Evolutionary conservation across 2,113 vertebrate genomes (phyloP), one percentile per base, ranked within the genome.

Genomic region (Lanius ludovicianus): DNA sequence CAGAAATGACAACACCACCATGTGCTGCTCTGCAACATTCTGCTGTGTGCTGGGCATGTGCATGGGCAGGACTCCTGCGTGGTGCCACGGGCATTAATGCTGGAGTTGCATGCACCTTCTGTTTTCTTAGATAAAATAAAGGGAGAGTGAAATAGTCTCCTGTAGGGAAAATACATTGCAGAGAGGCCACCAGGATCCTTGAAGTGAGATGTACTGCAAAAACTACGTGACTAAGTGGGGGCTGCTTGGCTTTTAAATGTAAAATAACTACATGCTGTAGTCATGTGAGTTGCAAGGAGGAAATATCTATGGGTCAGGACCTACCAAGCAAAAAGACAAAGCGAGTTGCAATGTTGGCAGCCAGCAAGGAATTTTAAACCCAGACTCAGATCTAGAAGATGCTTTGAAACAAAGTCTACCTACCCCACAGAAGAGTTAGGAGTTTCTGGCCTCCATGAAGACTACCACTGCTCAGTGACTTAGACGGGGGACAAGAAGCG

Each of bases 21-120:
- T 0, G 5, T 47, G 33, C 39, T 94, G 42, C 71, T 63, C 75
- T 50, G 64, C 0, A 1, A 49, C 39, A 23, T 80, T 56, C 39
- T 5, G 2, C 65, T 2, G 0, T 3, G 6, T 46, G 49, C 46
- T 0, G 0, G 28, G 25, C 46, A 33, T 22, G 60, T 1, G 3
- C 3, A 1, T 4, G n/a, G 62, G 30, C 55, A 64, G 39, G 20
- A 50, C n/a, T 22, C 18, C 1, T 6, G 46, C 0, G 0, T 33
- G 16, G 30, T 44, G 33, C 39, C 55, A 50, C 0, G 0, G 42
- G 6, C 46, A 16, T 55, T 74, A 42, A 30, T 35, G 25, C 44
- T 7, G 4, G 10, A 12, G 6, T n/a, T 84, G 44, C n/a, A 21
- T 7, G 53, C 60, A 35, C 50, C 25, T 77, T 47, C 74, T 77